Conservation (phyloP, 2,797 vertebrate genomes). For the Amphiprion clarkii region DNA sequence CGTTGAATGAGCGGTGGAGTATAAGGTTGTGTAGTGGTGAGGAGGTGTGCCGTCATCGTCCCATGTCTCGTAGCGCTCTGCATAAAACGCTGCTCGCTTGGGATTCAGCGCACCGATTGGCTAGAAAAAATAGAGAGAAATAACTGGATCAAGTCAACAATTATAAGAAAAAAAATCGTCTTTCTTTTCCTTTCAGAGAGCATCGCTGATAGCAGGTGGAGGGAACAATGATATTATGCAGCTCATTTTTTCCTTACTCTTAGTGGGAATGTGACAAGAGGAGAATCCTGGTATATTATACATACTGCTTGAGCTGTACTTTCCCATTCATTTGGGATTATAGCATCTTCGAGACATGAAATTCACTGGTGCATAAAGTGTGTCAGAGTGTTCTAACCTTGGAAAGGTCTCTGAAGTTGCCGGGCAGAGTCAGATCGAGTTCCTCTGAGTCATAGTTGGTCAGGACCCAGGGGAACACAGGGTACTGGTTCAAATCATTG, state of each 20-base stretch:
- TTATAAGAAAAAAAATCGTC: background rate
- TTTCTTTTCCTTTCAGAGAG: background rate
- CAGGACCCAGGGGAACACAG: conserved; percentile 97
- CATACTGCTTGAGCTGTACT: background rate
- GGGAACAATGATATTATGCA: background rate
- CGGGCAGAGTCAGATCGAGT: conserved; percentile 95
- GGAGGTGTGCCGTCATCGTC: conserved; percentile 94
- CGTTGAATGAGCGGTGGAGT: conserved; percentile 93
- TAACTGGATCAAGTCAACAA: background rate
- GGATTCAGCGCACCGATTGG: conserved; percentile 98
- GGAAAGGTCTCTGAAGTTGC: conserved; percentile 98
- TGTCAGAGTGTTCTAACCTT: conserved; percentile 87
- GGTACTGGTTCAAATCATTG: conserved; percentile 98
- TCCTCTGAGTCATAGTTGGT: conserved; percentile 99
- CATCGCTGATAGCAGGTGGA: background rate
- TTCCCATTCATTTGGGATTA: background rate
- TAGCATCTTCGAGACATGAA: background rate
- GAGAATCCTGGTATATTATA: no score
- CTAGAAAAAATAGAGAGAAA: conserved; percentile 74
- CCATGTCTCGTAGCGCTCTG: conserved; percentile 96
- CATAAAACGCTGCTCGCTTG: conserved; percentile 97
- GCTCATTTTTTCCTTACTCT: no score
- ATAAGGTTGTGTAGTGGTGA: conserved; percentile 95
- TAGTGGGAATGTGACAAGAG: background rate
- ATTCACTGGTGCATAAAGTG: conserved; percentile 47